Conservation (phyloP, 2,113 vertebrate genomes). For the Chroicocephalus ridibundus region DNA sequence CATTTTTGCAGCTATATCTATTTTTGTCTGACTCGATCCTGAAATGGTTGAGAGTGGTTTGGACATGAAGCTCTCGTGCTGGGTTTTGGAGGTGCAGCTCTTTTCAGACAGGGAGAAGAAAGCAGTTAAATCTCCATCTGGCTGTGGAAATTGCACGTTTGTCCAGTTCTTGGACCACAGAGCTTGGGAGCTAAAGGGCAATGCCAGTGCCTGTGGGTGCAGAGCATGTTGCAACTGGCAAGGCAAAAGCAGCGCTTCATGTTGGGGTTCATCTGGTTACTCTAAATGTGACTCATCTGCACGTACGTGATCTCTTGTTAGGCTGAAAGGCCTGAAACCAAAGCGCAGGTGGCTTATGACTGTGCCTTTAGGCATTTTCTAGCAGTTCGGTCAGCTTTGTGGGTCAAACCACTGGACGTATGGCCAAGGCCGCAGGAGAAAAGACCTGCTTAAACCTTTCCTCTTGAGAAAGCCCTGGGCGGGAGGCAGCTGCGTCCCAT, state of each 20-base stretch:
- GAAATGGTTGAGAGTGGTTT: neutral
- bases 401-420: neutral
- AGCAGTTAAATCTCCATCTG: neutral
- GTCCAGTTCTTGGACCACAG: neutral
- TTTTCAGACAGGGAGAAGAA: neutral
- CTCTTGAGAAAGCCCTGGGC: neutral
- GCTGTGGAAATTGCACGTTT: neutral
- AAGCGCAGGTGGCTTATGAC: neutral
- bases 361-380: neutral
- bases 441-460: neutral
- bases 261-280: neutral
- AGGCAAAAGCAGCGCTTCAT: neutral
- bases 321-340: neutral
- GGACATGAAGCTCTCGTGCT: neutral
- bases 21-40: neutral
- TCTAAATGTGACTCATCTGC: conserved; percentile 22
- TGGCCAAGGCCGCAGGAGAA: neutral
- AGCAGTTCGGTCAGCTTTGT: neutral
- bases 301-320: neutral
- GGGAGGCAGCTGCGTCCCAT: neutral
- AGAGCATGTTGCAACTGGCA: conserved; percentile 5
- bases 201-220: neutral
- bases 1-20: neutral
- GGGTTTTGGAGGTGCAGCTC: neutral
- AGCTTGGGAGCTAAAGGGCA: neutral